Evolutionary conservation across 2,113 vertebrate species (phyloP).

Genomic region (Vulpes lagopus): DNA sequence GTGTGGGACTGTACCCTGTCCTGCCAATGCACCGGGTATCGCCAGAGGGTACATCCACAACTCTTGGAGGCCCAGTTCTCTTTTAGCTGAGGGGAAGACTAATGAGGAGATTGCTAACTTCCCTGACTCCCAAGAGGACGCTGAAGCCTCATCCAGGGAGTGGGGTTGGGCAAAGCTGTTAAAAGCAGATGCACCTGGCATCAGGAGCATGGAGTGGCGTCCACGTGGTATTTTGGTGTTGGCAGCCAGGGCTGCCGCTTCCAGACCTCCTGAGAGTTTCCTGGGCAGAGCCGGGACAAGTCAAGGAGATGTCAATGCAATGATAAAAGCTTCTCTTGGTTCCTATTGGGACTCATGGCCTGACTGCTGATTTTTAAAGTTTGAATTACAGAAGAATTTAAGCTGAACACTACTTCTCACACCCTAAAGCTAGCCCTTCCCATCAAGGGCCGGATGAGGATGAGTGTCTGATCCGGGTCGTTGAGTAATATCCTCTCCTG

Average conservation of each 20-base stretch:
- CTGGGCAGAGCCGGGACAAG: neutral
- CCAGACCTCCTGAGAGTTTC: neutral
- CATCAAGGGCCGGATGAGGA: too few species aligned
- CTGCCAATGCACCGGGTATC: too few species aligned
- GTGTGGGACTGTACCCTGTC: too few species aligned
- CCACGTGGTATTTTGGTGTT: neutral
- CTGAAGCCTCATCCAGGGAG: neutral
- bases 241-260: neutral
- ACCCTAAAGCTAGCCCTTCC: neutral
- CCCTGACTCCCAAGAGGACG: neutral
- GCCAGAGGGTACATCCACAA: neutral
- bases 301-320: neutral
- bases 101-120: neutral
- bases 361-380: neutral
- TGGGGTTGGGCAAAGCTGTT: neutral
- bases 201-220: neutral
- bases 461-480: neutral
- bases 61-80: neutral
- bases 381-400: neutral
- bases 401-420: neutral
- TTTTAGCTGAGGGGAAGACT: neutral
- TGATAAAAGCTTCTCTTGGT: neutral
- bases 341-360: neutral
- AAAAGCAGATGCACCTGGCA: neutral
- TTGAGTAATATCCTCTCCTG: neutral